phyloP scores from a whole-genome alignment of 2,888 invertebrate species.

The Schrankia costaestrigalis region DNA sequence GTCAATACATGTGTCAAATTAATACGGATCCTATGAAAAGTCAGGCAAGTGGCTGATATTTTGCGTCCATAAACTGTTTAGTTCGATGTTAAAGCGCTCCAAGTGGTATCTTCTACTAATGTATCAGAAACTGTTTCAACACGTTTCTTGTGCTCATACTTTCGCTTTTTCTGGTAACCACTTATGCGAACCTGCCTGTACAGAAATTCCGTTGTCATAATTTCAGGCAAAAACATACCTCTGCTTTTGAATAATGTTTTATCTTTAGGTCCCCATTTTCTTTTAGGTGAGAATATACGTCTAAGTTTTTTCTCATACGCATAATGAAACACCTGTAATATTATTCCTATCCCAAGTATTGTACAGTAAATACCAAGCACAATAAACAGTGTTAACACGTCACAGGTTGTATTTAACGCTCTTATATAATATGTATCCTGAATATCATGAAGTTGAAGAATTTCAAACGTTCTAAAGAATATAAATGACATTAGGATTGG shows the following conservation, averaged over 20 bases:
- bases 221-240: slow-evolving; percentile 72
- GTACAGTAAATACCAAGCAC: slow-evolving; percentile 42
- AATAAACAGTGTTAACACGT: slow-evolving; percentile 44
- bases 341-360: slow-evolving; percentile 43
- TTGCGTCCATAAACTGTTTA: slow-evolving; percentile 35
- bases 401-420: slow-evolving; percentile 25
- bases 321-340: slow-evolving; percentile 40
- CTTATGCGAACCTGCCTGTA: slow-evolving; percentile 69
- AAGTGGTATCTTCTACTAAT: slow-evolving; percentile 36
- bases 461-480: slow-evolving; percentile 36
- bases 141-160: no score
- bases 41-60: slow-evolving; percentile 86
- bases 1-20: slow-evolving; percentile 96
- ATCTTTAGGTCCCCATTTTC: slow-evolving; percentile 64
- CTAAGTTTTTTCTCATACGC: slow-evolving; percentile 25
- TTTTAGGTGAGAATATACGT: slow-evolving; percentile 40
- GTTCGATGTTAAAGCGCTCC: slow-evolving; percentile 54
- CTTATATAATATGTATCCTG: slow-evolving; percentile 38
- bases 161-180: slow-evolving; percentile 44
- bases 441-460: slow-evolving; percentile 29
- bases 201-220: slow-evolving; percentile 75
- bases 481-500: slow-evolving; percentile 46
- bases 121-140: slow-evolving; percentile 16
- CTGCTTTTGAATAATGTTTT: slow-evolving; percentile 60
- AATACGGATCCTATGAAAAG: slow-evolving; percentile 97